Evolutionary conservation across 2,113 vertebrate species (phyloP).

Genomic region (Myotis davidii): DNA sequence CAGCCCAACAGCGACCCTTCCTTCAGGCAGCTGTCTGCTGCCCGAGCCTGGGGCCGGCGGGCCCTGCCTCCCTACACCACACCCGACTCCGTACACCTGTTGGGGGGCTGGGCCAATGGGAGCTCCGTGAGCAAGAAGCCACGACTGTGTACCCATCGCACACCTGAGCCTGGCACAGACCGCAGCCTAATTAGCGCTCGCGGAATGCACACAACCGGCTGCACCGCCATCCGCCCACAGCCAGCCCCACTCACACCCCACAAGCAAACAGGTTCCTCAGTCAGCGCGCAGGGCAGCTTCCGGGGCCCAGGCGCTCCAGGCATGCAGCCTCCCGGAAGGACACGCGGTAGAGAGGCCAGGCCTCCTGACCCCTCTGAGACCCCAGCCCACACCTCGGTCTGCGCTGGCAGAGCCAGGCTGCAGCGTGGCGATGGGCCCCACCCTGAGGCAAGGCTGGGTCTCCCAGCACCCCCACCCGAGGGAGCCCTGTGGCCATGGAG

Average conservation of each 20-base stretch:
- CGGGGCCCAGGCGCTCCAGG: background rate
- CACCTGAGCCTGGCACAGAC: background rate
- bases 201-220: background rate
- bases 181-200: background rate
- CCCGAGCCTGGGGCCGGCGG: background rate
- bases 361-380: background rate
- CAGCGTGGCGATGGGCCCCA: background rate
- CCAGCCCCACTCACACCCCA: background rate
- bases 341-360: background rate
- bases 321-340: background rate
- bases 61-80: too few relatives aligned
- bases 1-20: background rate
- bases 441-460: background rate
- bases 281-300: background rate
- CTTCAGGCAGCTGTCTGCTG: background rate
- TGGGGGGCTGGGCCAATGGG: background rate
- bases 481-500: background rate
- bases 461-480: background rate
- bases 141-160: accelerated
- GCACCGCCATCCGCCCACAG: background rate
- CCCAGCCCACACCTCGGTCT: background rate
- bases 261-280: conserved; percentile 5
- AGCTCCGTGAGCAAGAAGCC: background rate
- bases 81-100: background rate
- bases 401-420: background rate